Percentiles rank a stretch among this genome's conserved stretches.
phyloP scores from a whole-genome alignment of 2,888 invertebrate genomes.

The Leucoptera coffeella region DNA sequence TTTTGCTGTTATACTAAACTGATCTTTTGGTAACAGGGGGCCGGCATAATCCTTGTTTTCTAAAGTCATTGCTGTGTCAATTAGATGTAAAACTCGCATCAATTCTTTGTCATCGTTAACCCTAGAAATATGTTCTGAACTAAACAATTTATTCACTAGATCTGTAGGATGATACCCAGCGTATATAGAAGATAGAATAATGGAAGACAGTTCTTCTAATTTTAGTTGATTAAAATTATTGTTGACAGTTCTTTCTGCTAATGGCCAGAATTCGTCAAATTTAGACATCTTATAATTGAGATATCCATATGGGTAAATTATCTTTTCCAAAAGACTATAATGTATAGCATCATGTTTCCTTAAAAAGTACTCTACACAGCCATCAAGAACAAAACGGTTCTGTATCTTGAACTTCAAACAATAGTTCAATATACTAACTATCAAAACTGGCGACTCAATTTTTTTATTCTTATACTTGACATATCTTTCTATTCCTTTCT shows the following conservation, averaged over 20 bases:
- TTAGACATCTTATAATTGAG: constrained; percentile 51
- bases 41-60: constrained; percentile 55
- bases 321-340: constrained; percentile 44
- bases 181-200: constrained; percentile 60
- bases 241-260: constrained; percentile 44
- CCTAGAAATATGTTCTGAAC: constrained; percentile 54
- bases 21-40: constrained; percentile 50
- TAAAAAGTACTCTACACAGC: constrained; percentile 52
- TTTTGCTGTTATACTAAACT: constrained; percentile 37
- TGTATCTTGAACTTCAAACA: constrained; percentile 53
- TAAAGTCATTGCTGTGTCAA: constrained; percentile 59
- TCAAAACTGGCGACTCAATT: constrained; percentile 45
- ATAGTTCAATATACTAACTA: constrained; percentile 56
- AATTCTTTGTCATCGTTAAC: constrained; percentile 31
- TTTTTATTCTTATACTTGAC: constrained; percentile 44
- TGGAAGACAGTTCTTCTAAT: constrained; percentile 50
- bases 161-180: constrained; percentile 55
- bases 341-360: constrained; percentile 36
- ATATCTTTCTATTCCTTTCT: constrained; percentile 56
- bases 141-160: constrained; percentile 54
- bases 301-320: constrained; percentile 57
- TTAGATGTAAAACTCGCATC: constrained; percentile 48
- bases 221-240: constrained; percentile 52
- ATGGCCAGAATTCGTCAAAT: constrained; percentile 48
- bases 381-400: constrained; percentile 50